Percentiles rank a stretch among this genome's conserved stretches.
Evolutionary conservation across 1,140 invertebrate genomes (phyloP).

Genomic region (Schlechtendalia chinensis): DNA sequence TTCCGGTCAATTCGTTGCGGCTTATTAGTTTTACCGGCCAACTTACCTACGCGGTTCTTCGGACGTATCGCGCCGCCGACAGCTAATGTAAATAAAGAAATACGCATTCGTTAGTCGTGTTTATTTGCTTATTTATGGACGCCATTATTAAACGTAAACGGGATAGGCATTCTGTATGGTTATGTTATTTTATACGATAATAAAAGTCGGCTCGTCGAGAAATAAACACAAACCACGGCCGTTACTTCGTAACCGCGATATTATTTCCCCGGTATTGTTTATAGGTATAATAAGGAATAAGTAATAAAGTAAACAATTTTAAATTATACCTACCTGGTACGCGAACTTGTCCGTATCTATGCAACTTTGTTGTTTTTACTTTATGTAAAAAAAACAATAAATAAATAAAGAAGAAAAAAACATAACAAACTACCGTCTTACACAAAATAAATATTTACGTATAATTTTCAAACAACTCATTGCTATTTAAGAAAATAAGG

Average conservation of each 20-base stretch:
- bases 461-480: background rate
- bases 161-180: background rate
- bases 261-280: background rate
- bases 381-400: background rate
- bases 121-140: background rate
- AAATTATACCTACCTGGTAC: background rate
- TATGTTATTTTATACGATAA: background rate
- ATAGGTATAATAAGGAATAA: background rate
- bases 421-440: background rate
- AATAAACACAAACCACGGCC: background rate
- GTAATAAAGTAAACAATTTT: constrained; percentile 7
- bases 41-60: too few species aligned
- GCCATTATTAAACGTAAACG: background rate
- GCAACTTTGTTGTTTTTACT: background rate
- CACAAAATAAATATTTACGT: constrained; percentile 16
- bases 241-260: background rate
- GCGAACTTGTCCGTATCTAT: background rate
- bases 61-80: too few species aligned
- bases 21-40: too few species aligned
- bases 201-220: background rate
- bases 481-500: background rate
- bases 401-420: background rate
- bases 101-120: background rate
- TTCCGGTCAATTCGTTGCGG: too few species aligned
- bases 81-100: too few species aligned